Evolutionary conservation across 2,113 vertebrate genomes (phyloP), one percentile per base, ranked within the genome.

Genomic region (Boleophthalmus pectinirostris): DNA sequence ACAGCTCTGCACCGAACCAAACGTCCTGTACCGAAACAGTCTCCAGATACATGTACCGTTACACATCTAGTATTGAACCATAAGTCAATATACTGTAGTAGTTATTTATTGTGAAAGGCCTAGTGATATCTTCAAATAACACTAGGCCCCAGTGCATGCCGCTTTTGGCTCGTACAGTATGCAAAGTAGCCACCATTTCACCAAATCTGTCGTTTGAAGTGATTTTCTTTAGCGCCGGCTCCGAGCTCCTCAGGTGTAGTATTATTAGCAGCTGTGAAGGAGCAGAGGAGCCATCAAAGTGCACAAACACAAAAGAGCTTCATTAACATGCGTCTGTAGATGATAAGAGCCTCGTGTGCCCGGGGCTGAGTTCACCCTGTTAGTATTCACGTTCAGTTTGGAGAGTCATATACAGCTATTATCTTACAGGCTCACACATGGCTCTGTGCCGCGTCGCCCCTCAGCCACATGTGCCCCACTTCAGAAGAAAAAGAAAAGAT

Each of bases 251-350:
- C 65, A 81, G 63, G 67, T 79, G 58, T 74, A 43, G 38, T 10
- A 60, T 70, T 82, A 81, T 82, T 73, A 76, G 67, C 70, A 65
- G 35, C 33, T 80, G 79, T 65, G 49, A 85, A 80, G 73, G 77
- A 83, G 72, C 69, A 73, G 71, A 56, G 74, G 73, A 60, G 60
- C 79, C 86, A 86, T 90, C 84, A 92, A 90, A 88, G 85, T 61
- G 60, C 33, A 58, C 64, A 75, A 78, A 84, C 83, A 88, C 78
- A 86, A 87, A 82, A 65, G 53, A 21, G 18, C 20, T 57, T 88
- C 80, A 87, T 90, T 88, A 85, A 71, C 85, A 89, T 89, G 86
- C 86, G 73, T 85, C 79, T 81, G 61, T 24, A 63, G 82, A 85
- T 79, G 72, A 87, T 82, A 87, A 89, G 77, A 75, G 69, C 77